A percentile compares a stretch with the other conserved stretches of the same genome.
phyloP scores from a whole-genome alignment of 2,113 vertebrate species.

The Cettia cetti region DNA sequence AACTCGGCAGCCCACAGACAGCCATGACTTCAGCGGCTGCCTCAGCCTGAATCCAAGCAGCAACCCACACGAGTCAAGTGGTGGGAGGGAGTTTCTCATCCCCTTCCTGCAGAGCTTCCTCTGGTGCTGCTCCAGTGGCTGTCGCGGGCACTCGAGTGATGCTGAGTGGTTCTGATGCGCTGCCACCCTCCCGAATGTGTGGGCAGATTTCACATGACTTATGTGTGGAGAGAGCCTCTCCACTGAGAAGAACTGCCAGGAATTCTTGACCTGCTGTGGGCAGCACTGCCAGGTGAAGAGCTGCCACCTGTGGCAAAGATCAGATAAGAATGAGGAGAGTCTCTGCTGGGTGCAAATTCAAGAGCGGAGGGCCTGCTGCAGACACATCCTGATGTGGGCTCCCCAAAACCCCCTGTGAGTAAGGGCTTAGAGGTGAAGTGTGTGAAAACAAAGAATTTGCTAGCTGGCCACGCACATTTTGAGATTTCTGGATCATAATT shows the following conservation, averaged over 20 bases:
- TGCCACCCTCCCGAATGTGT: neutral
- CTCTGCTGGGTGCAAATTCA: neutral
- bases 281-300: neutral
- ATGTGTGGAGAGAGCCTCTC: neutral
- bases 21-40: neutral
- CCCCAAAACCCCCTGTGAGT: fast-evolving
- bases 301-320: neutral
- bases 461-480: neutral
- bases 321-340: neutral
- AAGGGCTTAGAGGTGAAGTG: neutral
- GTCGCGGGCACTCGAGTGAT: neutral
- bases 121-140: neutral
- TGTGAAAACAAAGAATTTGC: neutral
- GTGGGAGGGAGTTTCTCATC: constrained; percentile 43
- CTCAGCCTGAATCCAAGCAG: constrained; percentile 37
- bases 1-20: neutral
- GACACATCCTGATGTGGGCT: neutral
- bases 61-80: constrained; percentile 2
- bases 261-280: neutral
- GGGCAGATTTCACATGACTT: neutral
- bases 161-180: neutral
- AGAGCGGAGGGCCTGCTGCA: neutral
- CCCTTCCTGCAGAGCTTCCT: constrained; percentile 36
- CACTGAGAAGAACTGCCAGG: neutral
- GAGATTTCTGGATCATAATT: neutral